Evolutionary conservation across 37 sponge, comb jelly and placozoan genomes (phyloP).

Genomic region (Lycopodina hypogea): DNA sequence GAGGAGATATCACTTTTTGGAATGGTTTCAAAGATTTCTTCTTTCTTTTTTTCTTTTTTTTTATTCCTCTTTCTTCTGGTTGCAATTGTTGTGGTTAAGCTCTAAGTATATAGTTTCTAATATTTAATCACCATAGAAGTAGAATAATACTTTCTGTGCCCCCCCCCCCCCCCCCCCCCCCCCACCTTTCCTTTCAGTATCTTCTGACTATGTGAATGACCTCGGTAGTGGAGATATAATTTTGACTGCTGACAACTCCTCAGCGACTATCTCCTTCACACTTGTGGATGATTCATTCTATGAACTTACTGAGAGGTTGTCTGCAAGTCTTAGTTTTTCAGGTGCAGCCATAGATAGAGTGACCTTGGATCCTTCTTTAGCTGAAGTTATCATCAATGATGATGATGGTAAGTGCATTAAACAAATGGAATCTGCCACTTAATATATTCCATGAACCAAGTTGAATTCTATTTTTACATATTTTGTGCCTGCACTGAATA

Average conservation of each 20-base stretch:
- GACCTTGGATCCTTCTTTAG: neutral
- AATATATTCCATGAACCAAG: too few relatives aligned
- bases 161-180: neutral
- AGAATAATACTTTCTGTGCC: too few relatives aligned
- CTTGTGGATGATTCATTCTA: neutral
- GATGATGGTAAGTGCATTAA: constrained; percentile 25
- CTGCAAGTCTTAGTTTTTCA: neutral
- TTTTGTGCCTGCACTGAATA: too few relatives aligned
- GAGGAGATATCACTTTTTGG: too few relatives aligned
- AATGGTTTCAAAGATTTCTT: too few relatives aligned
- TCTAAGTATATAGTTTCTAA: too few relatives aligned
- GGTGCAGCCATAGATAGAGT: neutral
- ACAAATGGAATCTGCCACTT: too few relatives aligned
- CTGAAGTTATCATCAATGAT: constrained; percentile 1
- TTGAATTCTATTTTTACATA: too few relatives aligned
- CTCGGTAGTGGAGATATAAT: neutral
- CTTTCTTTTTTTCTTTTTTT: too few relatives aligned
- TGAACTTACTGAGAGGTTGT: neutral
- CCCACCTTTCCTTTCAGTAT: neutral
- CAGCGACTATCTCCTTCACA: neutral
- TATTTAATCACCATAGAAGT: too few relatives aligned
- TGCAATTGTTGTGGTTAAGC: too few relatives aligned
- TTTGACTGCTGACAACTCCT: neutral
- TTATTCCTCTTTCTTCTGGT: too few relatives aligned
- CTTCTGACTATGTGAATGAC: neutral